Evolutionary conservation across 1,140 invertebrate genomes (phyloP).

Genomic region (Euschistus heros): DNA sequence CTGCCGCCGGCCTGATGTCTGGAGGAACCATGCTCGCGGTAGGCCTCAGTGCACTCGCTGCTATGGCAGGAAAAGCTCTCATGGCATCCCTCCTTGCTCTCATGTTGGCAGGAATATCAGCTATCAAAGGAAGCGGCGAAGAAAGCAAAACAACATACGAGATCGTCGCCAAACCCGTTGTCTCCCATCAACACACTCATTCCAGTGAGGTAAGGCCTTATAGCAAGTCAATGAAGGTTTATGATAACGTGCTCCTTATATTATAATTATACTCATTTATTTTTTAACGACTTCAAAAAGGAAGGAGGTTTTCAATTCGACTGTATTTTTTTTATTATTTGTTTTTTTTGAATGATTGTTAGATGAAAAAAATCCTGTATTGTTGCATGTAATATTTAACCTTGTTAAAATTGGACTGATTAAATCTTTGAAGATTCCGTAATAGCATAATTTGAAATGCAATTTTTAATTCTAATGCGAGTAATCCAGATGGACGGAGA

Average conservation of each 20-base stretch:
- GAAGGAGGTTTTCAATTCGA: neutral
- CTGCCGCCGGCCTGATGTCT: slow-evolving; percentile 42
- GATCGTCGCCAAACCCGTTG: slow-evolving; percentile 68
- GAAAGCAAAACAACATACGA: slow-evolving; percentile 60
- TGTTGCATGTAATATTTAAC: too few relatives aligned
- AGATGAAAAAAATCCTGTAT: neutral
- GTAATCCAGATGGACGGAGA: too few relatives aligned
- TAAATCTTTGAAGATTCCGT: too few relatives aligned
- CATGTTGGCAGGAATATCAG: slow-evolving; percentile 62
- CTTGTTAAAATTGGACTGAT: too few relatives aligned
- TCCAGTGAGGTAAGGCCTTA: slow-evolving; percentile 49
- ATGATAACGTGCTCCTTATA: neutral
- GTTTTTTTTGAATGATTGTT: neutral
- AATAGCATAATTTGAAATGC: too few relatives aligned
- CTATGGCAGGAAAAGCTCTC: slow-evolving; percentile 70
- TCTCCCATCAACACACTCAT: slow-evolving; percentile 57
- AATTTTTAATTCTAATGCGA: too few relatives aligned
- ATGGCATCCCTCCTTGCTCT: slow-evolving; percentile 72
- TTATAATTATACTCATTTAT: neutral
- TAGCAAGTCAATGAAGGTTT: neutral
- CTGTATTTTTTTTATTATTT: too few relatives aligned
- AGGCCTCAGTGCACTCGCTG: slow-evolving; percentile 59
- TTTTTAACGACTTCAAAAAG: neutral
- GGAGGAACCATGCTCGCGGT: slow-evolving; percentile 56
- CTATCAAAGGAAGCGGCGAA: slow-evolving; percentile 56